Percentiles rank a stretch among this genome's conserved stretches.
Evolutionary conservation across 2,113 vertebrate species (phyloP).

Genomic region (Nerophis lumbriciformis): DNA sequence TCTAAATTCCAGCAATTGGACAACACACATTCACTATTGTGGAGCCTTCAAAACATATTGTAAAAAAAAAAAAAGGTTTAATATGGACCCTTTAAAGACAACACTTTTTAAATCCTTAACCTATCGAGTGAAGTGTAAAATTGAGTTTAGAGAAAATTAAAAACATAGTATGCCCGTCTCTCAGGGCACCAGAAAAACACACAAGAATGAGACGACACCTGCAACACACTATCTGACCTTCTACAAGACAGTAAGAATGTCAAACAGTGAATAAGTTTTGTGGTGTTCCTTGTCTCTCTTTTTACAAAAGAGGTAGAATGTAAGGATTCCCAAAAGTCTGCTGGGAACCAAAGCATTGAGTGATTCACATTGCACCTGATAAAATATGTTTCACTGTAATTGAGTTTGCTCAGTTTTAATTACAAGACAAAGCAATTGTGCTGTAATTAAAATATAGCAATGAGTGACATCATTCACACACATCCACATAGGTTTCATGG

Average conservation of each 20-base stretch:
- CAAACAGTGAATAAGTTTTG: slow-evolving; percentile 46
- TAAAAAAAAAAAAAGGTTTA: too few relatives aligned
- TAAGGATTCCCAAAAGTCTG: slow-evolving; percentile 61
- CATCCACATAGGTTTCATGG: too few relatives aligned
- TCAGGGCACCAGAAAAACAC: background rate
- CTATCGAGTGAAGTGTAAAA: too few relatives aligned
- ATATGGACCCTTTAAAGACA: too few relatives aligned
- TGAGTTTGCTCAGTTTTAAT: slow-evolving; percentile 59
- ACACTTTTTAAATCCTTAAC: too few relatives aligned
- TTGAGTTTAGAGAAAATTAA: background rate
- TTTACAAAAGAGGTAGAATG: slow-evolving; percentile 31
- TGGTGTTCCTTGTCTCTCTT: slow-evolving; percentile 9
- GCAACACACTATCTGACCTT: slow-evolving; percentile 33
- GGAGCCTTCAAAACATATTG: too few relatives aligned
- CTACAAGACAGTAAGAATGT: slow-evolving; percentile 26
- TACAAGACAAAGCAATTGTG: slow-evolving; percentile 41
- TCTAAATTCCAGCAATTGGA: too few relatives aligned
- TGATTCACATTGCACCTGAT: slow-evolving; percentile 64
- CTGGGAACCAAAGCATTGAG: slow-evolving; percentile 59
- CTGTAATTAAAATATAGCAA: too few relatives aligned
- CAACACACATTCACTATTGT: too few relatives aligned
- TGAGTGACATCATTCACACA: too few relatives aligned
- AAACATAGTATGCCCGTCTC: background rate
- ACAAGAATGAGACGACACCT: slow-evolving; percentile 16
- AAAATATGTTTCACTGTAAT: slow-evolving; percentile 56